Base-by-base conservation (phyloP, 1,140 invertebrate genomes). In the Pogonomyrmex barbatus region DNA sequence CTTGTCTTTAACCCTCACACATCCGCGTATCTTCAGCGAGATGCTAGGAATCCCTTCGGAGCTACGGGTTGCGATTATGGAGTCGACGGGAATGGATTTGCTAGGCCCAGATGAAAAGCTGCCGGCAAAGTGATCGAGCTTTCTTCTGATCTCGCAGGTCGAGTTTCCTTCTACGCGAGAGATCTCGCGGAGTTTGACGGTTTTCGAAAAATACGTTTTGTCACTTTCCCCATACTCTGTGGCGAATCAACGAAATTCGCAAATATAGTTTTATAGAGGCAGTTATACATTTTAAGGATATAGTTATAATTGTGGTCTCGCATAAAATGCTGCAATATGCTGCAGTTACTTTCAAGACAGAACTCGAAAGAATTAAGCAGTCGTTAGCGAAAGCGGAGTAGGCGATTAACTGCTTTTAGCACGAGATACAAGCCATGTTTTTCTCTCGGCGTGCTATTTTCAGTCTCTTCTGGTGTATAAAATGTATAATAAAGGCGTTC, bases 71-170 rank as follows among this genome's bases (percentile, higher is more conserved):
- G 62, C 83, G 83, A 76, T 85, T 78, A 85, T 79, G 82, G 82
- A 85, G 70, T 78, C 73, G 75, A 85, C 73, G 82, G 73, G 30
- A 85, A 79, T 85, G 73, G 83, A 85, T 85, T 85, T 65, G 73
- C 75, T 47, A 54, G 62, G 70, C 56, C 81, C 36, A 60, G 75
- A 78, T 85, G 83, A 85, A 85, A 85, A 79, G 73, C 73, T 67
- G 83, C 58, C 50, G 60, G 71, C 83, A 78, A 78, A 83, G 79
- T 75, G 68, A 81, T 81, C 63, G 78, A 81, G 50, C 65, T 70
- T 70, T 58, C 78, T 52, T 60, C 33, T 67, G 76, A 81, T 81
- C 65, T 83, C 33, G 68, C 42, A 58, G 68, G 79, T 83, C 68
- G 67, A 73, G 39, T 60, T 71, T 56, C 65, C 9, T n/a, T 36